phyloP scores from a whole-genome alignment of 2,888 invertebrate species.

The Steinernema carpocapsae region DNA sequence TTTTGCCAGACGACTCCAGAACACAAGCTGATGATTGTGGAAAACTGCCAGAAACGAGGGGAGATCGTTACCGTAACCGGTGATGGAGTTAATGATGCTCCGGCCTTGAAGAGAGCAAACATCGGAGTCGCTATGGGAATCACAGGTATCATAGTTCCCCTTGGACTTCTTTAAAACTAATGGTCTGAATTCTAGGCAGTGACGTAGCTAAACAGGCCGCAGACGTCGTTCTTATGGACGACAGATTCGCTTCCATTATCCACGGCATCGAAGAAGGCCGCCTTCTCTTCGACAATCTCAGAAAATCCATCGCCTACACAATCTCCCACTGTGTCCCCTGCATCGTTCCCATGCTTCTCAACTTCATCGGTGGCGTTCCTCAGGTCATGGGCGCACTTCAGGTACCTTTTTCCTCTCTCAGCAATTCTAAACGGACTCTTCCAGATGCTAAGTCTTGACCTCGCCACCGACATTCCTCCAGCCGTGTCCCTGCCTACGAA shows the following conservation, averaged over 20 bases:
- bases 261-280: constrained; percentile 47
- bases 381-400: constrained; percentile 40
- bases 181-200: constrained; percentile 50
- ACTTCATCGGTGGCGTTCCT: constrained; percentile 45
- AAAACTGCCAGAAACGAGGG: constrained; percentile 49
- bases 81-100: constrained; percentile 54
- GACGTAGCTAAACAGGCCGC: constrained; percentile 62
- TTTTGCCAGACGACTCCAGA: constrained; percentile 52
- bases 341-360: constrained; percentile 42
- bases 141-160: constrained; percentile 27
- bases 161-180: no score
- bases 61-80: constrained; percentile 53
- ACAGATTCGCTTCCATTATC: constrained; percentile 58
- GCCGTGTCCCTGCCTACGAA: constrained; percentile 38
- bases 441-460: constrained; percentile 40
- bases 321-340: constrained; percentile 45
- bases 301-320: constrained; percentile 43
- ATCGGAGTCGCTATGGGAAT: constrained; percentile 54
- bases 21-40: constrained; percentile 52
- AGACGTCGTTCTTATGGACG: constrained; percentile 56
- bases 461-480: constrained; percentile 41
- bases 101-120: constrained; percentile 52
- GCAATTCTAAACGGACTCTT: no score
- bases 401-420: no score
- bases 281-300: constrained; percentile 47